phyloP scores from a whole-genome alignment of 1,140 invertebrate genomes.

The Papilio xuthus region DNA sequence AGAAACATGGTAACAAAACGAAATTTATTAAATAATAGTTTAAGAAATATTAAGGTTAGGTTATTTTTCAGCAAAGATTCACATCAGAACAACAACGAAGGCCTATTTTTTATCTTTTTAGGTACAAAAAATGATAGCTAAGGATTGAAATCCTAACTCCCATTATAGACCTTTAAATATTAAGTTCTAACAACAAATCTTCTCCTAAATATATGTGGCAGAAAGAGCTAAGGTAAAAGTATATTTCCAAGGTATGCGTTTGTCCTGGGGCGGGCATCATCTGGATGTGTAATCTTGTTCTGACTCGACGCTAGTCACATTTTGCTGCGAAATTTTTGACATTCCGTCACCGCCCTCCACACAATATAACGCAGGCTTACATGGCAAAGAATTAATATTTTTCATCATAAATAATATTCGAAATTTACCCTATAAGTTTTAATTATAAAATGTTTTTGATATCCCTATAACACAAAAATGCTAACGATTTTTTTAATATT shows the following conservation, averaged over 20 bases:
- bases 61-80: no score
- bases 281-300: constrained; percentile 46
- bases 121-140: no score
- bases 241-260: constrained; percentile 37
- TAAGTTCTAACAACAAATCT: neutral
- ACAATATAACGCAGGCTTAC: constrained; percentile 49
- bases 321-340: constrained; percentile 71
- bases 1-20: constrained; percentile 42
- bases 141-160: neutral
- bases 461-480: neutral
- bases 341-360: constrained; percentile 71
- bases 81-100: no score
- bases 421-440: no score
- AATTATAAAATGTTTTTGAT: neutral
- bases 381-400: constrained; percentile 40
- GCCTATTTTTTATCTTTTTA: no score
- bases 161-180: neutral
- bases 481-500: no score
- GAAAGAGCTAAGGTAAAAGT: constrained; percentile 23
- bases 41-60: no score
- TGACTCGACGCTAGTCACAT: constrained; percentile 60
- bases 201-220: neutral
- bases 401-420: neutral
- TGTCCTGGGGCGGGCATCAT: constrained; percentile 49
- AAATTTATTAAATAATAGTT: no score